Evolutionary conservation across 92 coral and sea anemone genomes (phyloP).

Genomic region (Porites lobata): DNA sequence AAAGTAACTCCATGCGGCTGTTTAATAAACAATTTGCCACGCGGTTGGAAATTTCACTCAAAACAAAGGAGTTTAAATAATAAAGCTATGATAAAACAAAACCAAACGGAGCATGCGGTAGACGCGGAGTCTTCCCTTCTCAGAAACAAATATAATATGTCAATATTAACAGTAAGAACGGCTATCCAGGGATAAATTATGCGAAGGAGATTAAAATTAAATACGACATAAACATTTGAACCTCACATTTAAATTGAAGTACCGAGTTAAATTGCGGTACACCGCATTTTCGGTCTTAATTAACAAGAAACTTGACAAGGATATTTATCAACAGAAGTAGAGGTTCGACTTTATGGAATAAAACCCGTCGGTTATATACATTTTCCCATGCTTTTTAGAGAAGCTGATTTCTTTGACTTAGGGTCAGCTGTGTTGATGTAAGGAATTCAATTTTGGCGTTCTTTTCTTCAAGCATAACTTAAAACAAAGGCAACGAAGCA

Average conservation of each 20-base stretch:
- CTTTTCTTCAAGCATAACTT: not conserved
- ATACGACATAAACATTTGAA: constrained; percentile 15
- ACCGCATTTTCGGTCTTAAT: not conserved
- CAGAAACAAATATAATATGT: not conserved
- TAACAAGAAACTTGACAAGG: not conserved
- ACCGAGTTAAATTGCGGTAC: constrained; percentile 4
- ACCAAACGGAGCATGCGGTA: not conserved
- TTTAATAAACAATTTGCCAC: not conserved
- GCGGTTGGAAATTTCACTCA: not conserved
- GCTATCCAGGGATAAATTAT: constrained; percentile 12
- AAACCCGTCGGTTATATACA: not conserved
- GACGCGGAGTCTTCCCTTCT: not conserved
- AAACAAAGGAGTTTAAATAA: constrained; percentile 3
- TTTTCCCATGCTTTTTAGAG: not conserved
- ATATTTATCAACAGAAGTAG: not conserved
- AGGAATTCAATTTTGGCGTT: constrained; percentile 44
- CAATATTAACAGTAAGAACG: not conserved
- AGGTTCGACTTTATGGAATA: not conserved
- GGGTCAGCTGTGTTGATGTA: constrained; percentile 72
- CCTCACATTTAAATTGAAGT: constrained; percentile 16
- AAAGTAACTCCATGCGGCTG: constrained; percentile 14
- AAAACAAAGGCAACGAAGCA: constrained; percentile 33
- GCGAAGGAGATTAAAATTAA: constrained; percentile 22
- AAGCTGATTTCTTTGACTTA: constrained; percentile 17
- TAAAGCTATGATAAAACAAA: not conserved